phyloP scores from a whole-genome alignment of 2,888 invertebrate species.

The Oithona nana region DNA sequence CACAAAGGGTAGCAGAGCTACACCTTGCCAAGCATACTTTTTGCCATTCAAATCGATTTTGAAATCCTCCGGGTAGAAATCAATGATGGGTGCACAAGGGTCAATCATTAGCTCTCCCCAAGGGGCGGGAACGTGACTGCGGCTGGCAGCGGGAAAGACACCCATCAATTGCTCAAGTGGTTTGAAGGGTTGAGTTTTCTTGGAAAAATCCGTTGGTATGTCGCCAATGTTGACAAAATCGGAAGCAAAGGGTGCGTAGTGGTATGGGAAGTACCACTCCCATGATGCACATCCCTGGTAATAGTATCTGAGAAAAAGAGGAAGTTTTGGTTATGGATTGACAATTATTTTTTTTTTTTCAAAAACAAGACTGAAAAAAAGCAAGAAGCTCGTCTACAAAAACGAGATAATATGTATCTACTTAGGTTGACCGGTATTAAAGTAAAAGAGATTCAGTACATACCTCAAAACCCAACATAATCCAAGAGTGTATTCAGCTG shows the following conservation, averaged over 20 bases:
- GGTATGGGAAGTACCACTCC: constrained; percentile 99
- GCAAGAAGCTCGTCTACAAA: neutral
- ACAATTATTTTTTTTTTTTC: neutral
- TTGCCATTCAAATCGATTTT: constrained; percentile 92
- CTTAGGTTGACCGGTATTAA: constrained; percentile 50
- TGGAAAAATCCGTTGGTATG: constrained; percentile 60
- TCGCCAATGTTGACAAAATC: constrained; percentile 84
- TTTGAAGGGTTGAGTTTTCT: constrained; percentile 76
- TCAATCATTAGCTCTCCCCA: constrained; percentile 87
- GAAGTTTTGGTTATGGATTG: neutral
- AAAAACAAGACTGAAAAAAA: neutral
- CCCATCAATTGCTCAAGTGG: constrained; percentile 98
- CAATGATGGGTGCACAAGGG: constrained; percentile 81
- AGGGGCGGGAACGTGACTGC: constrained; percentile 72
- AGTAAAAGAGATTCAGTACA: no score
- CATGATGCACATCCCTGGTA: constrained; percentile 78
- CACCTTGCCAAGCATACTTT: constrained; percentile 99
- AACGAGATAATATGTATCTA: neutral
- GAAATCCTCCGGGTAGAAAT: constrained; percentile 96
- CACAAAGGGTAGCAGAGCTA: constrained; percentile 91
- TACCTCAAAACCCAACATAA: constrained; percentile 91
- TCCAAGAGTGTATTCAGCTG: constrained; percentile 81
- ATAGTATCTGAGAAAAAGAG: no score
- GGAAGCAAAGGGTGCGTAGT: constrained; percentile 98
- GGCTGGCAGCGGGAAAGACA: constrained; percentile 94